Percentiles rank a stretch among this genome's conserved stretches.
These are phyloP conservation scores for Enteromius treurensis DNA, from an alignment of 2,797 vertebrate genomes.

Conservation along the genomic window DNA sequence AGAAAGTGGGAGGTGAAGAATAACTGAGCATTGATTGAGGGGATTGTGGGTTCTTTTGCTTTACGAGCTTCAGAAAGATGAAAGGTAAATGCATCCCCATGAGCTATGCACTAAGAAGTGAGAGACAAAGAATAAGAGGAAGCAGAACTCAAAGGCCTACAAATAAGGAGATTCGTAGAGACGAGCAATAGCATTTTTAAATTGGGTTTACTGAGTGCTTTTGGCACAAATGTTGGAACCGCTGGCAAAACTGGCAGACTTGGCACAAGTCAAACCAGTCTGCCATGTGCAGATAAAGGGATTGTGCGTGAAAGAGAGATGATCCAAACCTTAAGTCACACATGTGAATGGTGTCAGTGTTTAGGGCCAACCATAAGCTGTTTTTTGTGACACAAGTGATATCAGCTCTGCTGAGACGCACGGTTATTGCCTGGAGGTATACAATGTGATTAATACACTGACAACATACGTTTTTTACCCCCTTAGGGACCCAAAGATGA, in stretches of 20 bases:
- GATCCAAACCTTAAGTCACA: slow-evolving; percentile 52
- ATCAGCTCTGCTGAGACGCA: slow-evolving; percentile 21
- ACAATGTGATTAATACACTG: slow-evolving; percentile 50
- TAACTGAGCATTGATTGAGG: slow-evolving; percentile 33
- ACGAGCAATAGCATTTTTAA: slow-evolving; percentile 24
- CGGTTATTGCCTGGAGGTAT: slow-evolving; percentile 46
- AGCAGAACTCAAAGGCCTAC: slow-evolving; percentile 3
- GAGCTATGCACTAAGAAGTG: slow-evolving; percentile 25
- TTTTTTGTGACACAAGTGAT: slow-evolving; percentile 19
- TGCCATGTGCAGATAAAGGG: slow-evolving; percentile 79
- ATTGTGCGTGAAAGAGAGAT: slow-evolving; percentile 66
- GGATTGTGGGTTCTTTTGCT: slow-evolving; percentile 54
- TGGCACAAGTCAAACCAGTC: slow-evolving; percentile 68
- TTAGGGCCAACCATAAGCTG: neutral
- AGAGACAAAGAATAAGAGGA: slow-evolving; percentile 16
- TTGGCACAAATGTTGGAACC: slow-evolving; percentile 54
- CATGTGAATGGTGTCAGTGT: neutral
- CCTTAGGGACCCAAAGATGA: slow-evolving; percentile 53
- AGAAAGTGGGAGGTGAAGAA: slow-evolving; percentile 37
- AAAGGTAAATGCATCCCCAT: slow-evolving; percentile 30
- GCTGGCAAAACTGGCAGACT: slow-evolving; percentile 60
- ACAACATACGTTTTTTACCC: slow-evolving; percentile 9
- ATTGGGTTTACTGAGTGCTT: slow-evolving; percentile 43
- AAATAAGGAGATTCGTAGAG: slow-evolving; percentile 14
- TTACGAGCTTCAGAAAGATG: slow-evolving; percentile 54